Conservation (phyloP, 37 sponge, comb jelly and placozoan genomes). For the Lycopodina hypogea region DNA sequence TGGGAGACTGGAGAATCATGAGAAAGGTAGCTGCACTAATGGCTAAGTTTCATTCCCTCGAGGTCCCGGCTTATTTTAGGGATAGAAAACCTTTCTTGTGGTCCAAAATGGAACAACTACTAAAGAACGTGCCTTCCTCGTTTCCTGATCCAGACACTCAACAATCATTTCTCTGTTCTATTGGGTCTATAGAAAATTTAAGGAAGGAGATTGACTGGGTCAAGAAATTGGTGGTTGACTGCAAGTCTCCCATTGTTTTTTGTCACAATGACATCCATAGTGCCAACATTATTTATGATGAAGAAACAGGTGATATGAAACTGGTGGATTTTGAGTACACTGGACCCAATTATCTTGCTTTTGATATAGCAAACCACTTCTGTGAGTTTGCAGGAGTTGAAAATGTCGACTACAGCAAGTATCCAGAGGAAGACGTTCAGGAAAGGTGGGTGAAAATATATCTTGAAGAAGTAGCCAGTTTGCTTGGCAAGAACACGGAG, state of each 20-base stretch:
- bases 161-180: slow-evolving; percentile 15
- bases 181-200: slow-evolving; percentile 21
- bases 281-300: slow-evolving; percentile 60
- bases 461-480: slow-evolving; percentile 44
- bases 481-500: not conserved
- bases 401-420: slow-evolving; percentile 64
- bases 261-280: slow-evolving; percentile 85
- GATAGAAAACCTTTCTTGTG: slow-evolving; percentile 12
- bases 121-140: slow-evolving; percentile 24
- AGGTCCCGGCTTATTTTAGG: not conserved
- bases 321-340: slow-evolving; percentile 90
- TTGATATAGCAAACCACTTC: slow-evolving; percentile 86
- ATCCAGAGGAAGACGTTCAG: slow-evolving; percentile 74
- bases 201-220: slow-evolving; percentile 18
- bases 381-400: slow-evolving; percentile 90
- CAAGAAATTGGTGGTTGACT: slow-evolving; percentile 18
- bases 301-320: slow-evolving; percentile 44
- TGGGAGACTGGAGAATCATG: slow-evolving; percentile 32
- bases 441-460: slow-evolving; percentile 65
- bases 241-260: slow-evolving; percentile 59
- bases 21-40: slow-evolving; percentile 43
- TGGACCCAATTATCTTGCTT: slow-evolving; percentile 72
- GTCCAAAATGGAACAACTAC: slow-evolving; percentile 25
- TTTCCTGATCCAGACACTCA: slow-evolving; percentile 26
- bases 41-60: slow-evolving; percentile 65